Percentiles rank a stretch among this genome's conserved stretches.
These are phyloP conservation scores for Ceriagrion tenellum DNA, from an alignment of 2,888 invertebrate genomes.

Conservation along the genomic window DNA sequence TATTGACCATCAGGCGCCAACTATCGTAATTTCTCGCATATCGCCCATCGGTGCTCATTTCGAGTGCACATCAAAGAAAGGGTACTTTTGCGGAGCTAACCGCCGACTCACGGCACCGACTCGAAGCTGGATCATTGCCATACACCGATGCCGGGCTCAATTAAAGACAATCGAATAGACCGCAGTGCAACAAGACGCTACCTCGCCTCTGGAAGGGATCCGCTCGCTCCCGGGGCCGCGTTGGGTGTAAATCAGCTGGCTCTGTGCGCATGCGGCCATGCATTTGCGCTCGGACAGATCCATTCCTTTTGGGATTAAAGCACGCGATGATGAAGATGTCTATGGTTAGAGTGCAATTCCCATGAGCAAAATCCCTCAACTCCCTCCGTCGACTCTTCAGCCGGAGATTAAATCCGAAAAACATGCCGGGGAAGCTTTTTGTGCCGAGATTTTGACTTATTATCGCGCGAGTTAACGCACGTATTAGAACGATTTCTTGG, in stretches of 20 bases:
- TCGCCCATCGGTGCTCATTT: not conserved
- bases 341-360: slow-evolving; percentile 54
- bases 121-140: not conserved
- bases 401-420: slow-evolving; percentile 60
- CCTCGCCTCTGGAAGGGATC: not conserved
- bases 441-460: slow-evolving; percentile 46
- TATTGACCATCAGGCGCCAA: no score
- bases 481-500: slow-evolving; percentile 35
- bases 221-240: not conserved
- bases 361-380: slow-evolving; percentile 56
- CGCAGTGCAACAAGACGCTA: slow-evolving; percentile 6
- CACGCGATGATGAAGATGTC: slow-evolving; percentile 55
- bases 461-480: slow-evolving; percentile 38
- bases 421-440: slow-evolving; percentile 41
- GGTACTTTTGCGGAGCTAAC: not conserved
- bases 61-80: not conserved
- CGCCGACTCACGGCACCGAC: not conserved
- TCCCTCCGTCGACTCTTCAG: not conserved
- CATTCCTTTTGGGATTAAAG: slow-evolving; percentile 62
- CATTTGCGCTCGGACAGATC: slow-evolving; percentile 46
- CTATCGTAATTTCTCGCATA: no score
- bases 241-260: slow-evolving; percentile 19
- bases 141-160: not conserved
- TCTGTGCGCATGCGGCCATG: slow-evolving; percentile 38
- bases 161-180: slow-evolving; percentile 53